These are phyloP conservation scores for Luehdorfia chinensis DNA, from an alignment of 1,140 invertebrate species.

Conservation along the genomic window DNA sequence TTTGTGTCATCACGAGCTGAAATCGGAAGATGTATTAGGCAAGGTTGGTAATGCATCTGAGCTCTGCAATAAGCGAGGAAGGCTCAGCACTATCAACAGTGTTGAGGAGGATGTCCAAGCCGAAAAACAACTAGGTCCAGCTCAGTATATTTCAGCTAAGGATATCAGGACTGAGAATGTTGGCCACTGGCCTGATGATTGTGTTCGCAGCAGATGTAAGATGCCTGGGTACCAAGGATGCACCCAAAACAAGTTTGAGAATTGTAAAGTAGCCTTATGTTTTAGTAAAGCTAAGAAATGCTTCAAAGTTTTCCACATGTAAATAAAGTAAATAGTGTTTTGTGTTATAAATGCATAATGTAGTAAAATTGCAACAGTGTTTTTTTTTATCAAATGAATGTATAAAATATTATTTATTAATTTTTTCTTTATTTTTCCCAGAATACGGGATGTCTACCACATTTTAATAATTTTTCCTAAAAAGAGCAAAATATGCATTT, in stretches of 20 bases:
- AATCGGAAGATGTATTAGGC: conserved; percentile 37
- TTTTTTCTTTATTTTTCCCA: conserved; percentile 41
- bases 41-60: conserved; percentile 34
- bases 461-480: conserved; percentile 38
- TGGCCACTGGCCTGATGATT: conserved; percentile 34
- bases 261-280: conserved; percentile 44
- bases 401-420: conserved; percentile 24
- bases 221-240: conserved; percentile 43
- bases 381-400: conserved; percentile 32
- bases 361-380: conserved; percentile 39
- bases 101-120: conserved; percentile 38
- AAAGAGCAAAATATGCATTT: conserved; percentile 37
- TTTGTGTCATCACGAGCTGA: conserved; percentile 35
- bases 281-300: conserved; percentile 41
- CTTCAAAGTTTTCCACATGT: conserved; percentile 43
- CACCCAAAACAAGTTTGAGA: conserved; percentile 39
- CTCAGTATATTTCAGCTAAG: conserved; percentile 38
- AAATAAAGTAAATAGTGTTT: too few species aligned
- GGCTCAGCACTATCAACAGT: conserved; percentile 33
- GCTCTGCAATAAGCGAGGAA: conserved; percentile 42
- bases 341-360: conserved; percentile 38
- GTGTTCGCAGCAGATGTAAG: conserved; percentile 36
- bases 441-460: conserved; percentile 41
- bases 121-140: conserved; percentile 37
- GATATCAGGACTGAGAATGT: conserved; percentile 39